Evolutionary conservation across 2,797 vertebrate species (phyloP).

Genomic region (Pangasius larnaudii): DNA sequence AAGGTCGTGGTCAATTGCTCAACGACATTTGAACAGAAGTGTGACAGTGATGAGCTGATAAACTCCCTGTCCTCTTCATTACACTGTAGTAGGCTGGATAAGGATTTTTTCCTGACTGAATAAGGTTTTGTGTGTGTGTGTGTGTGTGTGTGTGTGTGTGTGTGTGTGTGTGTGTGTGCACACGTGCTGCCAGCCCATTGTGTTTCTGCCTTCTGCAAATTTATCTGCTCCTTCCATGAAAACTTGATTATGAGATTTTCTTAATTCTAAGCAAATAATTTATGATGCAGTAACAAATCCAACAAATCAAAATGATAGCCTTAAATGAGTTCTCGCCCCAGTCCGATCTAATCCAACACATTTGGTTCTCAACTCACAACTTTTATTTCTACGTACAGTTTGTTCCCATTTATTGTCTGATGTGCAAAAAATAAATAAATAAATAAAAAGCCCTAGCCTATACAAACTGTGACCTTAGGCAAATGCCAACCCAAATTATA

Average conservation of each 20-base stretch:
- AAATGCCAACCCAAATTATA: background rate
- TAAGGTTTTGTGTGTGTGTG: slow-evolving; percentile 47
- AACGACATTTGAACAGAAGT: slow-evolving; percentile 70
- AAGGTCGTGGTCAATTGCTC: slow-evolving; percentile 73
- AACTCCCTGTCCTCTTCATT: slow-evolving; percentile 77
- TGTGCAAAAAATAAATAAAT: too few species aligned
- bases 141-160: slow-evolving; percentile 29
- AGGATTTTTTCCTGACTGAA: slow-evolving; percentile 27
- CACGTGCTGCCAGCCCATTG: background rate
- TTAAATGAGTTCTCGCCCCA: background rate
- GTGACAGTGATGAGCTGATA: slow-evolving; percentile 61
- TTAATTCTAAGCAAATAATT: background rate
- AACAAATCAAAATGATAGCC: background rate
- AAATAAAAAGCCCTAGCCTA: background rate
- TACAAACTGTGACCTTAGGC: background rate
- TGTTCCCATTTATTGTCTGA: background rate
- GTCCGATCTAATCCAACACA: background rate
- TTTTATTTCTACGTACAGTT: background rate
- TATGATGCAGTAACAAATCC: background rate
- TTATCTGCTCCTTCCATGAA: background rate
- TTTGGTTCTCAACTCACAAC: background rate
- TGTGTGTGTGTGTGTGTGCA: slow-evolving; percentile 13
- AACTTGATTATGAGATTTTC: slow-evolving; percentile 11
- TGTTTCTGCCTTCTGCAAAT: slow-evolving; percentile 10
- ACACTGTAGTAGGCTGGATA: slow-evolving; percentile 44